Evolutionary conservation across 2,888 invertebrate genomes (phyloP).

Genomic region (Mesodorylaimus sp.): DNA sequence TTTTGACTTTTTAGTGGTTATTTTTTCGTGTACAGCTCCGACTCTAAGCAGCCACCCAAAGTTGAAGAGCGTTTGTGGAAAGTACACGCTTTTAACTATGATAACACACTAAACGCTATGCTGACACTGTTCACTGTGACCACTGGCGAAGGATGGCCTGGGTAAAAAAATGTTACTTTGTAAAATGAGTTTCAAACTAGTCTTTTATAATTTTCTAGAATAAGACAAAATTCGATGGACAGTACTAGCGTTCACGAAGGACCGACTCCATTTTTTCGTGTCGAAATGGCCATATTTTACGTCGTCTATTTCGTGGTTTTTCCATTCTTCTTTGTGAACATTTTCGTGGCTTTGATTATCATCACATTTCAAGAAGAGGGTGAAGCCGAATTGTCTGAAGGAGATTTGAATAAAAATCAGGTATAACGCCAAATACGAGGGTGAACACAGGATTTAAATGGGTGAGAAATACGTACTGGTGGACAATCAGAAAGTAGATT

Average conservation of each 20-base stretch:
- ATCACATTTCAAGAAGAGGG: conserved; percentile 99
- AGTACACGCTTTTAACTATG: conserved; percentile 87
- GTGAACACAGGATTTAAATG: neutral
- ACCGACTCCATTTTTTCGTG: conserved; percentile 95
- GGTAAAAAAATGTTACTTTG: conserved; percentile 23
- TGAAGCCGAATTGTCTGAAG: conserved; percentile 96
- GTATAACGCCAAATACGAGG: conserved; percentile 38
- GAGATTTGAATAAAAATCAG: conserved; percentile 99
- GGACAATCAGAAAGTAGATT: too few relatives aligned
- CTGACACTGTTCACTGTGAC: conserved; percentile 96
- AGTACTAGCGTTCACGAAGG: conserved; percentile 93
- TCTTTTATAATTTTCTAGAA: too few relatives aligned
- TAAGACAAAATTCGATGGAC: conserved; percentile 98
- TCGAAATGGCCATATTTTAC: conserved; percentile 99
- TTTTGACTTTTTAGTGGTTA: conserved; percentile 51
- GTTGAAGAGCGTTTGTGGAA: conserved; percentile 68
- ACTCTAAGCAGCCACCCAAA: conserved; percentile 45
- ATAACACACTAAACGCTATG: conserved; percentile 94
- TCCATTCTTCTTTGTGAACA: conserved; percentile 99
- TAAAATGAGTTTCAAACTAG: neutral
- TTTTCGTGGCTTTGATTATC: conserved; percentile 99
- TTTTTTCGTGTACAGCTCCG: conserved; percentile 65
- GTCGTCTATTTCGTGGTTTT: conserved; percentile 99
- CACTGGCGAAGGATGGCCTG: conserved; percentile 98
- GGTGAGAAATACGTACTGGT: too few relatives aligned